Evolutionary conservation across 2,888 invertebrate genomes (phyloP), one percentile per base, ranked within the genome.

Genomic region (Athalia circularis): DNA sequence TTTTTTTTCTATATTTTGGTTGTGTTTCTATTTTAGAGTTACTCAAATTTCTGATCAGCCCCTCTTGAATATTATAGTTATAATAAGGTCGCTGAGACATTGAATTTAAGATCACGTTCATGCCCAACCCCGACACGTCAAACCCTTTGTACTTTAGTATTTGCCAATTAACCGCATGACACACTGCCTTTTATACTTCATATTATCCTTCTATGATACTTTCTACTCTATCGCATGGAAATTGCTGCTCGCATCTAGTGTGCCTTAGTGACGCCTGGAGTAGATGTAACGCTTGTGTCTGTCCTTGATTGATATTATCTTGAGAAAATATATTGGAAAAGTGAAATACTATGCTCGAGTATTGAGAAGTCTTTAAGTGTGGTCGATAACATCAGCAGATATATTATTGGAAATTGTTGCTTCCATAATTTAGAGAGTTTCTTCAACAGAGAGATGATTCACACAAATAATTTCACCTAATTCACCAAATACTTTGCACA

Each of bases 11-110:
- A 68, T 6, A 68, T 13, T 15, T 29, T 15, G 61, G 29, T 29
- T 29, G 0, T 29, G 29, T 29, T 29, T 2, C 29, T 54, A n/a
- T 54, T 54, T 4, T 11, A 54, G n/a, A 43, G 8, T 65, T 45
- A 65, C 45, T 65, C 59, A 59, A 72, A 13, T 72, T 13, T 47
- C 3, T 59, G 9, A 43, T 13, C 11, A 13, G 13, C 15, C 11
- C 45, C 59, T 59, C 45, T 45, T 54, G 45, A 70, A 59, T 59
- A n/a, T 59, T 29, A 59, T 72, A 68, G 50, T 65, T 29, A 72
- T 72, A 72, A 82, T 83, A 89, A 89, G 90, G 89, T 90, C 89
- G 88, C 90, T 89, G 90, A 90, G 90, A 89, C 89, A 90, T 87
- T 90, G 89, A 90, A 89, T 88, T 82, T 88, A 52, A 87, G 84